These are phyloP conservation scores for Ectemnius cavifrons DNA, from an alignment of 2,888 invertebrate species.

Conservation along the genomic window DNA sequence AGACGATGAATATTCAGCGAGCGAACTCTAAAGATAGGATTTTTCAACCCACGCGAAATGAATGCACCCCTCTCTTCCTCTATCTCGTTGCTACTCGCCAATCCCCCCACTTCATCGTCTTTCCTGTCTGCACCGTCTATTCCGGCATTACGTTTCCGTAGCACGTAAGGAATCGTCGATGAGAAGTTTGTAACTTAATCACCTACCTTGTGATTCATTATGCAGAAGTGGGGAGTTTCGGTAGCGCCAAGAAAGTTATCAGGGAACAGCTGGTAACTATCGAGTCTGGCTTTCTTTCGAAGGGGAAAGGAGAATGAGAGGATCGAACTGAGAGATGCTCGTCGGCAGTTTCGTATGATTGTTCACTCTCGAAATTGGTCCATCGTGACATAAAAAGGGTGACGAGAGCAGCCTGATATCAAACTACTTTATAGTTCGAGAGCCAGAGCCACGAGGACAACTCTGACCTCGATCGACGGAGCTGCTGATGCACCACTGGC, in stretches of 20 bases:
- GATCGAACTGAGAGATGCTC: background rate
- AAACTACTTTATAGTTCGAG: slow-evolving; percentile 49
- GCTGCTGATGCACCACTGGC: slow-evolving; percentile 58
- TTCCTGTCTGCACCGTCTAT: too few species aligned
- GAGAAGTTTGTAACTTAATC: too few species aligned
- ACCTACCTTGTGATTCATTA: too few species aligned
- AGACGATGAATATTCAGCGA: slow-evolving; percentile 21
- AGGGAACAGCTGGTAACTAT: too few species aligned
- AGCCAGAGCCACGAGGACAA: slow-evolving; percentile 62
- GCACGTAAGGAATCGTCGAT: too few species aligned
- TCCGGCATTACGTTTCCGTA: too few species aligned
- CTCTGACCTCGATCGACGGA: slow-evolving; percentile 73
- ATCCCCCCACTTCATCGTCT: too few species aligned
- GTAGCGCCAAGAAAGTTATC: too few species aligned
- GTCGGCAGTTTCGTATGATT: slow-evolving; percentile 10
- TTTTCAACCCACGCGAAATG: background rate
- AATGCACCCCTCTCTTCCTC: too few species aligned
- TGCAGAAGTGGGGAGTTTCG: too few species aligned
- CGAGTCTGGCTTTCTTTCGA: too few species aligned
- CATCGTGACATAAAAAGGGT: slow-evolving; percentile 60
- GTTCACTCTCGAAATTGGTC: slow-evolving; percentile 63
- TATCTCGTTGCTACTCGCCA: too few species aligned
- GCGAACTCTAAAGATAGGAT: background rate
- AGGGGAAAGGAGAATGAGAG: background rate
- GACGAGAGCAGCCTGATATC: slow-evolving; percentile 55